Evolutionary conservation across 2,113 vertebrate genomes (phyloP), one percentile per base, ranked within the genome.

Genomic region (Erythrocercus mccallii): DNA sequence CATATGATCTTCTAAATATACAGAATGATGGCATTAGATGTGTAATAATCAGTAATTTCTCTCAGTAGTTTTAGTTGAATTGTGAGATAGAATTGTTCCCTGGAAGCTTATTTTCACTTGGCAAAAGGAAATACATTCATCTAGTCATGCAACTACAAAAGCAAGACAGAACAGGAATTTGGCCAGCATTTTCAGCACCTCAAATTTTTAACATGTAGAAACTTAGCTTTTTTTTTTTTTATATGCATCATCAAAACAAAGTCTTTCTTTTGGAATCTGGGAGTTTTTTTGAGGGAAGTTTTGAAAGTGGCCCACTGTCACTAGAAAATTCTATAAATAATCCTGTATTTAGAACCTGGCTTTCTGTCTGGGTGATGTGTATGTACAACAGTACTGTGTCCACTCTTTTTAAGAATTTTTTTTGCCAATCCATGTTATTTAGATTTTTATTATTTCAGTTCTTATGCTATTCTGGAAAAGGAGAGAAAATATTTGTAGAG

Each of bases 11-110:
- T 82, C 54, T 69, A 88, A 90, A 78, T 93, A 73, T 51, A 58
- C 24, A 62, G 30, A 88, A 80, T 16, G 16, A 78, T 74, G 71
- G 11, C 21, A 92, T 86, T 86, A 83, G 62, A 54, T 51, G 57
- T 74, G 56, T 69, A 83, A 82, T 86, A 94, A 86, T 66, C 54
- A 54, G 71, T 70, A 40, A 73, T 94, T 95, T 70, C 60, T 88
- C 68, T 92, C 54, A 42, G 62, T 68, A 77, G 65, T 60, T 68
- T 89, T 44, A 91, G 57, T n/a, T 92, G 81, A 82, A 76, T 56
- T 76, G 37, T 62, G 72, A 86, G 60, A 42, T 2, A 62, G 64
- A 77, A 88, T 27, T 80, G 42, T 56, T 90, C 9, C 54, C 86
- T 68, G 47, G 66, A 90, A 88, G 76, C 38, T 51, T 65, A 2